Base-by-base conservation (phyloP, 2,113 vertebrate genomes). In the Vidua chalybeata region DNA sequence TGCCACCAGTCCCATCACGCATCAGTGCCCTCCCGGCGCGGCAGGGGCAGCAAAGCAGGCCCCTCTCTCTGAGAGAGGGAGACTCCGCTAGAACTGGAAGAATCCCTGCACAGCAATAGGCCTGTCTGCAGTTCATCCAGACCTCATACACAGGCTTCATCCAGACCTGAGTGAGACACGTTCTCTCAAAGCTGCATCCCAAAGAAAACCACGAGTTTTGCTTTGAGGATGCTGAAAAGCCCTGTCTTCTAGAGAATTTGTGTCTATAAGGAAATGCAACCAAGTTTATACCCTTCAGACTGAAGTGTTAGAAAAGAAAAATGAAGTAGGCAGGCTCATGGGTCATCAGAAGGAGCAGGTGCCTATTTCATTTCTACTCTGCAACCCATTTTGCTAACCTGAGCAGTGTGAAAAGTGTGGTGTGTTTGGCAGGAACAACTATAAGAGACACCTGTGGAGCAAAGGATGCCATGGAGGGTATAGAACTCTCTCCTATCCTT, bases 71-170 rank as follows among this genome's bases (percentile, higher is more conserved):
- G 7, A 23, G 61, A 35, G 15, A 23, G 49, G 49, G 18, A 87
- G 37, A 27, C 56, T 11, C 51, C 17, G 59, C 27, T 15, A 3
- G 33, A 41, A 13, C 30, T 48, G 23, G 64, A 55, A 33, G 58
- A 39, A 26, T 61, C 16, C 5, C 26, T 58, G 16, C 45, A 2
- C 31, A 54, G 63, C 10, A 2, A 27, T 4, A 26, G 20, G 3
- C 11, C 3, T 2, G 2, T 20, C 49, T 56, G 37, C 27, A 11
- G 15, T 20, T 72, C 45, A 14, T 41, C 37, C 45, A 39, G 41
- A 68, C 27, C 17, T 31, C 6, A 2, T 4, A 1, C 0, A 6
- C 21, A 21, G 46, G 1, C 13, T 58, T 49, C n/a, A 13, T 13
- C 46, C 58, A 49, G 28, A 56, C 27, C 45, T 52, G n/a, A 6